Evolutionary conservation across 2,113 vertebrate species (phyloP).

Genomic region (Isichthys henryi): DNA sequence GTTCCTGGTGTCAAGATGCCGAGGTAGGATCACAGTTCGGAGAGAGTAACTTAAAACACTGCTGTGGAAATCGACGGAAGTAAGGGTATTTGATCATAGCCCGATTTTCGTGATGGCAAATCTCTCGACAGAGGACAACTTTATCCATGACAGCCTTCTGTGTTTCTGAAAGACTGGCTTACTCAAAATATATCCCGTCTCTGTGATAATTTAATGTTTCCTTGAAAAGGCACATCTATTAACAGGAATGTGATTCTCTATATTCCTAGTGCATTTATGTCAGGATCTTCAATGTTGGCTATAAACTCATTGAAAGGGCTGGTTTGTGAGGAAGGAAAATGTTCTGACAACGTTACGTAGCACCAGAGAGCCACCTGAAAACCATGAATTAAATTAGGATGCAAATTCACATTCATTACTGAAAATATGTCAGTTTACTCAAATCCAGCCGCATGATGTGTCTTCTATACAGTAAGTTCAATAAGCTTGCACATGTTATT

Average conservation of each 20-base stretch:
- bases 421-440: constrained; percentile 10
- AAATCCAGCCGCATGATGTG: background rate
- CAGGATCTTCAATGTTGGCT: background rate
- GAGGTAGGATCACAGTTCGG: background rate
- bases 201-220: constrained; percentile 4
- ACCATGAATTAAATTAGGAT: background rate
- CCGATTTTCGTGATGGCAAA: background rate
- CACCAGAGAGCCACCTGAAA: constrained; percentile 1
- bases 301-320: background rate
- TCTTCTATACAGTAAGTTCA: background rate
- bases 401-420: constrained; percentile 11
- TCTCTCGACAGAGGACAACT: background rate
- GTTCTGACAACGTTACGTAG: background rate
- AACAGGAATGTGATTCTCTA: background rate
- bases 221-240: background rate
- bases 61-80: background rate
- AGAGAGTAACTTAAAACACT: background rate
- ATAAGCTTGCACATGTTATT: background rate
- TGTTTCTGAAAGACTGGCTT: background rate
- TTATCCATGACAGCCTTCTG: background rate
- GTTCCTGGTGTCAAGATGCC: background rate
- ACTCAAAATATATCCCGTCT: background rate
- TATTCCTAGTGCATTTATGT: background rate
- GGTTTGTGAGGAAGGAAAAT: background rate
- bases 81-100: background rate